Evolutionary conservation across 2,888 invertebrate species (phyloP).

Genomic region (Tetheella fluctuosa): DNA sequence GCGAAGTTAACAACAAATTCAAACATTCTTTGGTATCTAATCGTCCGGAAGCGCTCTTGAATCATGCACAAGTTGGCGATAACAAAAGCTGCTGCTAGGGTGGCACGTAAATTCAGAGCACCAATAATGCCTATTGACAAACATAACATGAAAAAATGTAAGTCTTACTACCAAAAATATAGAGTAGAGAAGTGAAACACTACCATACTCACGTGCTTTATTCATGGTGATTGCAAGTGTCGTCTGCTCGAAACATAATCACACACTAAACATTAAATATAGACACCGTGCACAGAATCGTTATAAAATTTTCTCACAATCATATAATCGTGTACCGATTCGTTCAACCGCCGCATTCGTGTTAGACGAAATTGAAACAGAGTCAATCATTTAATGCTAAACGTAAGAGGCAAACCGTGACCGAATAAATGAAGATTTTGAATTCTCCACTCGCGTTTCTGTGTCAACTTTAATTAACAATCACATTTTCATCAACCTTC

Average conservation of each 20-base stretch:
- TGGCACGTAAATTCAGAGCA: conserved; percentile 56
- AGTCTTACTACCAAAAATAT: conserved; percentile 26
- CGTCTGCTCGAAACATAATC: conserved; percentile 68
- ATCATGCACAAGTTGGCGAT: conserved; percentile 73
- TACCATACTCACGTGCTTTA: conserved; percentile 76
- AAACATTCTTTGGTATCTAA: conserved; percentile 79
- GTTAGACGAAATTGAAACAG: conserved; percentile 83
- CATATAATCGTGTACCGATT: conserved; percentile 80
- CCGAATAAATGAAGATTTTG: conserved; percentile 81
- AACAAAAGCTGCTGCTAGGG: conserved; percentile 73
- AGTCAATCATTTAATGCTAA: conserved; percentile 83
- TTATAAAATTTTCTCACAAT: conserved; percentile 81
- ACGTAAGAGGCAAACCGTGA: conserved; percentile 79
- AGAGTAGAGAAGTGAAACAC: conserved; percentile 25
- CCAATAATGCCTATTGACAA: conserved; percentile 38
- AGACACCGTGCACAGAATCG: conserved; percentile 67
- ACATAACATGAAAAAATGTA: conserved; percentile 35
- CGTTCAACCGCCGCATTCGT: conserved; percentile 79
- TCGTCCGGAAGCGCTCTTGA: conserved; percentile 77
- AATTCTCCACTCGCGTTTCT: conserved; percentile 79
- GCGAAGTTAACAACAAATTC: conserved; percentile 81
- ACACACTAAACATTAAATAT: conserved; percentile 68
- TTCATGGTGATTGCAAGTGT: conserved; percentile 71
- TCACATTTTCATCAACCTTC: conserved; percentile 79
- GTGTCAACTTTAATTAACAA: conserved; percentile 83